These are phyloP conservation scores for western clawed frog (Xenopus tropicalis) DNA, from an alignment of 2,113 vertebrate genomes.

Conservation along the genomic window UCB_Xtro_10.0 CM004443.2:103190001-103190500, in stretches of 20 bases:
- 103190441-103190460: slow-evolving; percentile 51
- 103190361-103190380: background rate
- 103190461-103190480: slow-evolving; percentile 42
- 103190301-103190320: slow-evolving; percentile 21
- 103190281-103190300: slow-evolving; percentile 9
- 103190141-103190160: background rate
- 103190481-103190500: slow-evolving; percentile 63
- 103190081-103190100: background rate
- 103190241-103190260: slow-evolving; percentile 17
- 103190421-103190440: slow-evolving; percentile 64
- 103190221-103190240: slow-evolving; percentile 45
- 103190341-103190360: slow-evolving; percentile 2
- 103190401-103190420: slow-evolving; percentile 42
- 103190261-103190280: slow-evolving; percentile 10
- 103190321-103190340: slow-evolving; percentile 28
- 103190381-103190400: background rate
- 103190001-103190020: too few relatives aligned
- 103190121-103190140: background rate
- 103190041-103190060: too few relatives aligned
- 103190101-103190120: background rate
- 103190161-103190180: background rate
- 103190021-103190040: too few relatives aligned
- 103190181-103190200: background rate
- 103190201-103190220: slow-evolving; percentile 50
- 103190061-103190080: too few relatives aligned